These are phyloP conservation scores for Calliphora vomitoria DNA, from an alignment of 2,888 invertebrate genomes.

Conservation along the genomic window DNA sequence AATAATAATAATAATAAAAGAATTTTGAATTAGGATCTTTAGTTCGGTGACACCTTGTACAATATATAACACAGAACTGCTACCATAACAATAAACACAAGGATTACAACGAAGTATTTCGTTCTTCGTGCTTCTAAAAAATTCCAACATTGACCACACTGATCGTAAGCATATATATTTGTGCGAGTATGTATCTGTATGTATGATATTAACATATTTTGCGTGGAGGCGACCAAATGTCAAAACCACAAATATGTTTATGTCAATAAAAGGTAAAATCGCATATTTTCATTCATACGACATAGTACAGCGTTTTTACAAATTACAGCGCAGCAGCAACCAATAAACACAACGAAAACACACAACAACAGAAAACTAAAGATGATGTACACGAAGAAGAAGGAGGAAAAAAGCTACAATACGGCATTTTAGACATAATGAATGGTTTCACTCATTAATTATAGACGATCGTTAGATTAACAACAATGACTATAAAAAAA, in stretches of 20 bases:
- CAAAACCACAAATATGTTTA: constrained; percentile 72
- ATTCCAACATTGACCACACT: background rate
- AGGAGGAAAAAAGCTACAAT: constrained; percentile 37
- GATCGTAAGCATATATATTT: background rate
- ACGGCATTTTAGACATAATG: constrained; percentile 70
- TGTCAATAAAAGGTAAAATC: constrained; percentile 71
- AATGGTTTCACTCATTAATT: constrained; percentile 74
- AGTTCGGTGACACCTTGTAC: no score
- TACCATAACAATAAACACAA: no score
- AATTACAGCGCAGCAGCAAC: constrained; percentile 45
- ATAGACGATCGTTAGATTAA: constrained; percentile 70
- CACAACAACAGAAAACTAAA: background rate
- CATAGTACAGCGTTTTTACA: constrained; percentile 42
- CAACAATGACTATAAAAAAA: constrained; percentile 50
- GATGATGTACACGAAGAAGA: constrained; percentile 17
- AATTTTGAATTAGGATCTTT: no score
- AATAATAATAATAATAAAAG: no score
- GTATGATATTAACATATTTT: constrained; percentile 54
- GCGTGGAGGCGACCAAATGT: constrained; percentile 72
- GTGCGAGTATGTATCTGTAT: background rate
- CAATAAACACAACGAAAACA: background rate
- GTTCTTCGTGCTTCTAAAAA: no score
- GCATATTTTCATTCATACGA: constrained; percentile 66
- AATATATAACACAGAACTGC: no score
- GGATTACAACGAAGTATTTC: no score